phyloP scores from a whole-genome alignment of 2,797 vertebrate genomes.

The Adelosebastes latens region DNA sequence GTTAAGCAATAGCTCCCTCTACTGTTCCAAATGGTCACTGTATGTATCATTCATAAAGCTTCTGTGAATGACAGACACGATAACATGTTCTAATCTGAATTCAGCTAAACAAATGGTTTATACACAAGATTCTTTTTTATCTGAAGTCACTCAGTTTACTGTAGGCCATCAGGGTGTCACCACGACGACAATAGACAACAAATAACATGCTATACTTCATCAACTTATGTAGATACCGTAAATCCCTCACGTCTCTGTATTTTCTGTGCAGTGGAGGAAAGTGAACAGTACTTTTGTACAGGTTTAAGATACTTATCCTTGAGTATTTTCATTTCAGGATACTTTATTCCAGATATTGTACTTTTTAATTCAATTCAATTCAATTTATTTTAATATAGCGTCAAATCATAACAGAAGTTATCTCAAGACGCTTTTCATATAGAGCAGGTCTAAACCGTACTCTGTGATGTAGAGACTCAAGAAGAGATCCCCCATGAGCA shows the following conservation, averaged over 20 bases:
- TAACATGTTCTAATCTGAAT: background rate
- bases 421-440: too few species aligned
- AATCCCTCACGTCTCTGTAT: background rate
- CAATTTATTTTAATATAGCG: too few species aligned
- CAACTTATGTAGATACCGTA: background rate
- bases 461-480: too few species aligned
- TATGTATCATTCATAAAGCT: background rate
- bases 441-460: too few species aligned
- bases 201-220: background rate
- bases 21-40: constrained; percentile 28
- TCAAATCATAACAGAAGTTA: too few species aligned
- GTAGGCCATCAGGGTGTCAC: background rate
- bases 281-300: background rate
- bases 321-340: background rate
- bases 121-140: background rate
- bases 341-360: background rate
- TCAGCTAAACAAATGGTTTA: background rate
- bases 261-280: too few species aligned
- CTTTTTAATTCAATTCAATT: background rate
- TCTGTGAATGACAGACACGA: background rate
- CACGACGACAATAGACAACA: background rate
- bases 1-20: constrained; percentile 63
- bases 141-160: background rate
- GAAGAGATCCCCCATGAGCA: too few species aligned
- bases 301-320: background rate